Conservation (phyloP, 2,888 invertebrate species). For the Apodemia mormo region DNA sequence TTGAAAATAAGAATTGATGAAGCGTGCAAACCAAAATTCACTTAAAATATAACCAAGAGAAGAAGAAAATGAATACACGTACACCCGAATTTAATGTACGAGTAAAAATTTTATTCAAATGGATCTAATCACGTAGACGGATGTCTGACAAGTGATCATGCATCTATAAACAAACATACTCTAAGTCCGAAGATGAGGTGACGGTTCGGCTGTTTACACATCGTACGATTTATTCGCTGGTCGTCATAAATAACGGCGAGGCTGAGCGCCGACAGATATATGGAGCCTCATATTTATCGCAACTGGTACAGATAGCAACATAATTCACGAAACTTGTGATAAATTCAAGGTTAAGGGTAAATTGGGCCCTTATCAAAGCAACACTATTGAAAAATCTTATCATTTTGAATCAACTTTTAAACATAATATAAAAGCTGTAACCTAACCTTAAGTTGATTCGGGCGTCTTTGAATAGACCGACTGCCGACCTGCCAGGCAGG, state of each 20-base stretch:
- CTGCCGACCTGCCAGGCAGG: too few relatives aligned
- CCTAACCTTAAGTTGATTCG: too few relatives aligned
- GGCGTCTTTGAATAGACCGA: too few relatives aligned
- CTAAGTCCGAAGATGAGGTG: slow-evolving; percentile 23
- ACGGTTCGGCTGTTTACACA: slow-evolving; percentile 61
- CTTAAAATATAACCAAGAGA: too few relatives aligned
- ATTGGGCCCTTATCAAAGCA: neutral
- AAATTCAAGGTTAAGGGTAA: slow-evolving; percentile 3
- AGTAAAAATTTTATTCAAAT: too few relatives aligned
- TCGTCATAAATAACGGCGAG: slow-evolving; percentile 64
- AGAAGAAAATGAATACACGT: too few relatives aligned
- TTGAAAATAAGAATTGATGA: too few relatives aligned
- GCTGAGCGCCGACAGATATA: slow-evolving; percentile 72
- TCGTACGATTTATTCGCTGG: slow-evolving; percentile 62
- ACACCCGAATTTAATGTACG: too few relatives aligned
- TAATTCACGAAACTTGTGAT: slow-evolving; percentile 5
- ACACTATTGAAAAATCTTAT: too few relatives aligned
- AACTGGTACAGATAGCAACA: slow-evolving; percentile 56
- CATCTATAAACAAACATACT: slow-evolving; percentile 4
- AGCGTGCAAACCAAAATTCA: too few relatives aligned
- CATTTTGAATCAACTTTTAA: too few relatives aligned
- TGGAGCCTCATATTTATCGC: slow-evolving; percentile 68
- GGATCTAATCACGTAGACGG: neutral
- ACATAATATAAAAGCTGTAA: too few relatives aligned
- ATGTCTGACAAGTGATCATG: neutral